Evolutionary conservation across 92 coral and sea anemone genomes (phyloP), one percentile per base, ranked within the genome.

Genomic region (Porites cylindrica): DNA sequence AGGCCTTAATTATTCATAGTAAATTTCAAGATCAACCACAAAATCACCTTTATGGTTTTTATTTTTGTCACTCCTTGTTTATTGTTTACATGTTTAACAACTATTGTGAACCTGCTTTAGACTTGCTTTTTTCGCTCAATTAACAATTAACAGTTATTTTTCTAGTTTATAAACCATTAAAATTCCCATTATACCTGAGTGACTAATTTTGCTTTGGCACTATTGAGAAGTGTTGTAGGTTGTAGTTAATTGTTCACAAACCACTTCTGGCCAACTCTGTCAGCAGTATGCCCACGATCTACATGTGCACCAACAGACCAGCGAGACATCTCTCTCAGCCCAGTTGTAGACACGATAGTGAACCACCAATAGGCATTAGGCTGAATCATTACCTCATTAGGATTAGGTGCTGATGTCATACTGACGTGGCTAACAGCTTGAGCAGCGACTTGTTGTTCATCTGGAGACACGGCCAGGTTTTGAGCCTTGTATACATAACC

Each of bases 301-400:
- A 20, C 67, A 64, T 94, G 96, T 52, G 53, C 69, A 17, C 98
- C 98, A 10, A 93, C 96, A 9, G 86, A 85, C 98, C 98, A 94
- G 56, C 98, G 94, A 50, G 96, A 92, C 96, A 94, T 94, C 24
- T 94, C 96, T 26, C 95, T 78, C 69, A 81, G 81, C 17, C 98
- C 98, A 18, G 82, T 81, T 14, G 98, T 90, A 66, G 93, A 82
- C 19, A 94, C 95, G 21, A 90, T 94, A 65, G 93, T 91, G 85
- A 94, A 94, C 98, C 98, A 94, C 98, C 98, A 94, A 43, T 94
- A 92, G 29, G 95, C 90, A n/a, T 81, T 94, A 21, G 95, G 76
- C 77, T 81, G 90, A 61, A 94, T 92, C 89, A 47, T 76, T 89
- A 80, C 77, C 74, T 94, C 96, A 52, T 88, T 79, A 67, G 26